Evolutionary conservation across 2,797 vertebrate species (phyloP).

Genomic region (Sternotherus odoratus): DNA sequence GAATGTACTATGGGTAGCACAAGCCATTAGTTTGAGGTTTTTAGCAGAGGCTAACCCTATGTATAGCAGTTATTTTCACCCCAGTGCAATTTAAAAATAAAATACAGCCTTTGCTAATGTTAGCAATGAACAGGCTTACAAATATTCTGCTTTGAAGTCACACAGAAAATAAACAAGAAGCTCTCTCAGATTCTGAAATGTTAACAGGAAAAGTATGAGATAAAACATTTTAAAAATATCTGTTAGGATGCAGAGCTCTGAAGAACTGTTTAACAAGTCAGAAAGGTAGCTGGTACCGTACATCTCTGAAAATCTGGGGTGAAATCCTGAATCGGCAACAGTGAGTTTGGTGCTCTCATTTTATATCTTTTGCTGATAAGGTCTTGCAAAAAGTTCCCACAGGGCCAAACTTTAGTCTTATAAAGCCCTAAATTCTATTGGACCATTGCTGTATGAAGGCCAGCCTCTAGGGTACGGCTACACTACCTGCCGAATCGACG

Average conservation of each 20-base stretch:
- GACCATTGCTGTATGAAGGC: not conserved
- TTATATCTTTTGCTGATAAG: not conserved
- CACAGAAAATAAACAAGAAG: not conserved
- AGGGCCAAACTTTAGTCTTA: not conserved
- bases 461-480: not conserved
- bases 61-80: not conserved
- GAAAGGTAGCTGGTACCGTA: not conserved
- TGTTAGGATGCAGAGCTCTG: not conserved
- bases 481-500: too few species aligned
- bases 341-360: not conserved
- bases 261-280: not conserved
- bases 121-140: not conserved
- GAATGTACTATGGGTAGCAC: not conserved
- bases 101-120: not conserved
- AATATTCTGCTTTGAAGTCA: not conserved
- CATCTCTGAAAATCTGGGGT: not conserved
- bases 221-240: not conserved
- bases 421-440: not conserved
- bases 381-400: not conserved
- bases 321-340: not conserved
- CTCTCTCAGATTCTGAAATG: not conserved
- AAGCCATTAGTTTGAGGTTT: not conserved
- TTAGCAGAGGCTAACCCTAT: not conserved
- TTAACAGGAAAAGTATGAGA: not conserved
- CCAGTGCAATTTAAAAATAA: not conserved